phyloP scores from a whole-genome alignment of 23 tunicate species.

The Clavelina lepadiformis region DNA sequence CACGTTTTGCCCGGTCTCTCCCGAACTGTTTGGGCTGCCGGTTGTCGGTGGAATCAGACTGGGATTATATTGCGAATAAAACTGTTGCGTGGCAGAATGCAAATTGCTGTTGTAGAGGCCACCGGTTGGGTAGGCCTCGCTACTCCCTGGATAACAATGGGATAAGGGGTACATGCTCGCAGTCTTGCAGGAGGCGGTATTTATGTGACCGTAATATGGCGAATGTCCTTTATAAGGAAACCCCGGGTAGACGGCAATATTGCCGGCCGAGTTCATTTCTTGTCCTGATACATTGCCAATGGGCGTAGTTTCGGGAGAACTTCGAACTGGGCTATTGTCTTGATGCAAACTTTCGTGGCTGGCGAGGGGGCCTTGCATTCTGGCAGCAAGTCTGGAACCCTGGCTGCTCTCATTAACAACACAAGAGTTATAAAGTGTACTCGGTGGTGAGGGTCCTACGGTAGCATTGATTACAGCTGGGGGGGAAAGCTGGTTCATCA shows the following conservation, averaged over 20 bases:
- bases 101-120: conserved; percentile 38
- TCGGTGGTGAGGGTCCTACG: no score
- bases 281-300: background rate
- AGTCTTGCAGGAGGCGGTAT: conserved; percentile 7
- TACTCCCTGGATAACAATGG: conserved; percentile 14
- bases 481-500: background rate
- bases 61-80: conserved; percentile 53
- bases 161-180: conserved; percentile 24
- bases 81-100: conserved; percentile 21
- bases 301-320: conserved; percentile 37
- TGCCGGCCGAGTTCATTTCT: no score
- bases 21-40: conserved; percentile 2
- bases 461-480: no score
- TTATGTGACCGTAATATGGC: conserved; percentile 32
- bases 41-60: conserved; percentile 26
- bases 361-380: no score
- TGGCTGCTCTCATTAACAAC: no score
- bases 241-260: background rate
- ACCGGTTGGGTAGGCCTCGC: conserved; percentile 30
- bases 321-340: conserved; percentile 18
- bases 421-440: no score
- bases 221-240: conserved; percentile 7
- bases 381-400: no score
- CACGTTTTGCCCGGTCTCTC: conserved; percentile 26
- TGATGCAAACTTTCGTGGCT: background rate